Conservation (phyloP, 2,888 invertebrate species). For the Cephonodes hylas region DNA sequence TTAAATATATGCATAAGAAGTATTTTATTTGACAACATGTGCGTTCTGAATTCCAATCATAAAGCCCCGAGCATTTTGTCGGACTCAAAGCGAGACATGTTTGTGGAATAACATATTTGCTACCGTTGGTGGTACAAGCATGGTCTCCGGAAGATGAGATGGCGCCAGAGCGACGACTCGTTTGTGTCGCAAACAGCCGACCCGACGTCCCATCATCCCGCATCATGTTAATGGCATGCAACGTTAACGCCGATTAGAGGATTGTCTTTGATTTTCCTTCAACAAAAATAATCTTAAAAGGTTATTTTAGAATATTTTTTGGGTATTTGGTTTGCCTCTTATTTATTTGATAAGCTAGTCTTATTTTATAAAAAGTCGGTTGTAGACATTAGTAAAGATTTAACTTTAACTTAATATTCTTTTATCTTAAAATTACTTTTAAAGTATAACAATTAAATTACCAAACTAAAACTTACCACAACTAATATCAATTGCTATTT, state of each 20-base stretch:
- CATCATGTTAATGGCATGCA: background rate
- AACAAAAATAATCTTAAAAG: background rate
- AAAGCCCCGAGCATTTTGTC: background rate
- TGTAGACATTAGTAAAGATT: no score
- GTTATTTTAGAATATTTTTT: background rate
- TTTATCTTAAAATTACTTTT: background rate
- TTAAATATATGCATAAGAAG: background rate
- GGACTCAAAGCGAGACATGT: conserved; percentile 4
- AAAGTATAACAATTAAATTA: background rate
- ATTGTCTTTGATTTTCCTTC: background rate
- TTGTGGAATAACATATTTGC: background rate
- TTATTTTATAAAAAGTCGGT: no score
- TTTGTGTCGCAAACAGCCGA: background rate
- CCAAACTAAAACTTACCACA: background rate
- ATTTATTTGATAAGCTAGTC: background rate
- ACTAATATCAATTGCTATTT: background rate
- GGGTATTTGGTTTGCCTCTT: background rate
- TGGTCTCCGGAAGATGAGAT: background rate
- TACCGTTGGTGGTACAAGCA: background rate
- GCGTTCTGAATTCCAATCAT: background rate
- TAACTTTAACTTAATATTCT: background rate
- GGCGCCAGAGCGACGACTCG: conserved; percentile 1
- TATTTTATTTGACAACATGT: background rate
- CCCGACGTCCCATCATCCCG: background rate
- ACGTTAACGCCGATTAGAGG: background rate